phyloP scores from a whole-genome alignment of 1,140 invertebrate species.

The Ylistrum balloti region DNA sequence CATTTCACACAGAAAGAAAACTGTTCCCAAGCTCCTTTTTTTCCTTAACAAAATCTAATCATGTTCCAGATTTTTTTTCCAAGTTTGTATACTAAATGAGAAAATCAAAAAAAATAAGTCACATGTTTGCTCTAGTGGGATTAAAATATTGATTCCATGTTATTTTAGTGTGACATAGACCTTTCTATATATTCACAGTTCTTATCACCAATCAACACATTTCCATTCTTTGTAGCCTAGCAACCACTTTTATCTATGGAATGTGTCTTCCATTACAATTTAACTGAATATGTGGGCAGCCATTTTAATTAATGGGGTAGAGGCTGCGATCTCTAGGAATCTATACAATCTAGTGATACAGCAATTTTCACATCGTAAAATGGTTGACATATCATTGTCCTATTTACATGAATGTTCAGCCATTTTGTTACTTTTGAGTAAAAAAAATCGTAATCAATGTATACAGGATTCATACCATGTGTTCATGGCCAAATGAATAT shows the following conservation, averaged over 20 bases:
- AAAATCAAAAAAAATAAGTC: neutral
- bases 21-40: neutral
- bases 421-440: no score
- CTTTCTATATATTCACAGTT: neutral
- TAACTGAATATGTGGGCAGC: neutral
- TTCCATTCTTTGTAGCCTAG: neutral
- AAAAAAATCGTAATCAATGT: no score
- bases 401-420: no score
- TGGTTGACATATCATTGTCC: no score
- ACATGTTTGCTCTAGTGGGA: neutral
- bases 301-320: neutral
- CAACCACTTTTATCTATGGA: neutral
- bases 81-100: conserved; percentile 21
- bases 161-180: neutral
- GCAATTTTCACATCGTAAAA: no score
- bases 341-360: neutral
- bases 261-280: neutral
- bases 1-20: neutral
- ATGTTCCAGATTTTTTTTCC: neutral
- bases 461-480: no score
- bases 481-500: no score
- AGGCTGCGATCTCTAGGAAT: neutral
- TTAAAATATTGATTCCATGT: neutral
- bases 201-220: neutral
- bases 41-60: no score